A percentile compares a stretch with the other conserved stretches of the same genome.
Conservation (phyloP, 2,113 vertebrate genomes). For the Paramormyrops kingsleyae region DNA sequence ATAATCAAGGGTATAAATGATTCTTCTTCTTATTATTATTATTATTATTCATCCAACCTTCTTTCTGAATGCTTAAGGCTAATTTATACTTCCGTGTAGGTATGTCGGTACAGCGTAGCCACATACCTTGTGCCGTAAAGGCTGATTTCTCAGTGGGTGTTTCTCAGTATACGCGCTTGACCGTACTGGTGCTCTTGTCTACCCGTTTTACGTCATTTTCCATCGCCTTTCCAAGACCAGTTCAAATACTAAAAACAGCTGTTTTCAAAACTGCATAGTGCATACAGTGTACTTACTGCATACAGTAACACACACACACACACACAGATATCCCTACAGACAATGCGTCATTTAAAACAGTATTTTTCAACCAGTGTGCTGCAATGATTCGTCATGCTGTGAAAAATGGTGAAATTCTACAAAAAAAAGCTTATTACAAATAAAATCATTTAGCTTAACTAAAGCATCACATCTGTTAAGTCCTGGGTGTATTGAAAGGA, state of each 20-base stretch:
- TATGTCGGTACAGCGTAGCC: not conserved
- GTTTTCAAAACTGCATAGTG: not conserved
- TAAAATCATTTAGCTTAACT: too few species aligned
- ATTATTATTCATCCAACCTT: not conserved
- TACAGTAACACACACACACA: too few species aligned
- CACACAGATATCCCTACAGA: too few species aligned
- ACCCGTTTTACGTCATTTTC: not conserved
- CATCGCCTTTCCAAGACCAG: not conserved
- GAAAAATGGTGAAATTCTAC: too few species aligned
- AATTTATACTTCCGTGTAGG: not conserved
- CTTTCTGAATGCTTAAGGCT: slow-evolving; percentile 6
- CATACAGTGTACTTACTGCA: not conserved
- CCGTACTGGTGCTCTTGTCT: not conserved
- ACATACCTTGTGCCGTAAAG: too few species aligned
- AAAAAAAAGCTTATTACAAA: too few species aligned
- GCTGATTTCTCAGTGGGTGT: not conserved
- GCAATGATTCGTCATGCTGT: too few species aligned
- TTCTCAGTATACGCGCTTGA: not conserved
- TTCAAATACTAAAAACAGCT: not conserved
- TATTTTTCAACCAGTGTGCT: too few species aligned
- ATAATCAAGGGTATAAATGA: not conserved
- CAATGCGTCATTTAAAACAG: too few species aligned
- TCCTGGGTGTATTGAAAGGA: too few species aligned
- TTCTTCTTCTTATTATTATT: not conserved
- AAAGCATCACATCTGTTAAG: too few species aligned